Base-by-base conservation (phyloP, 2,888 invertebrate species). In the Sesia apiformis region DNA sequence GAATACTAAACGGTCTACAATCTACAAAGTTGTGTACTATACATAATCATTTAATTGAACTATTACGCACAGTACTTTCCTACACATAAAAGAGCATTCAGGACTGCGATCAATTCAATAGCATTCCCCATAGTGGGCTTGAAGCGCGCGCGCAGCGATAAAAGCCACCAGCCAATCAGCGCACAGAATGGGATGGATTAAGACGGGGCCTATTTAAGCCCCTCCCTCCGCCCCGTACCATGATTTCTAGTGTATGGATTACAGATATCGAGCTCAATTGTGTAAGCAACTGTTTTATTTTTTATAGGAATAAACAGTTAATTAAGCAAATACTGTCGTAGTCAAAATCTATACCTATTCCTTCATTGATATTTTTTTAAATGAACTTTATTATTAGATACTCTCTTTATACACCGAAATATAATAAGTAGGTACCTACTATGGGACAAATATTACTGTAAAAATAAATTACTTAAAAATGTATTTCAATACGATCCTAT, bases 31-130 rank as follows among this genome's bases (percentile, higher is more conserved):
- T 23, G 23, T 23, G 23, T 23, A 23, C 23, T 23, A 23, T 23
- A 2, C 23, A 23, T 23, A 46, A 52, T 4, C 8, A 52, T 69
- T 71, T 72, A 72, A 80, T 76, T 69, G 74, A 74, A 72, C 75
- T 54, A 78, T 80, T 75, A 79, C 72, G 63, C 58, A 64, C 63
- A 74, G 65, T 72, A 70, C 23, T 23, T 23, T 23, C 23, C 23
- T 23, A 23, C 72, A 70, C 72, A 74, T 76, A 79, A 79, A 77
- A 76, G 73, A 71, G 66, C 69, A 72, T 74, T 77, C 70, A 74
- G 72, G 67, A 72, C 72, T 71, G 66, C 62, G 65, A 74, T 77
- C 78, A 77, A 78, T 81, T 85, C 76, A 78, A 84, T 83, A 80
- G 79, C 74, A 74, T 79, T 79, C 74, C 70, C 76, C 64, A 64